These are phyloP conservation scores for Squalus acanthias DNA, from an alignment of 2,797 vertebrate species.

Conservation along the genomic window DNA sequence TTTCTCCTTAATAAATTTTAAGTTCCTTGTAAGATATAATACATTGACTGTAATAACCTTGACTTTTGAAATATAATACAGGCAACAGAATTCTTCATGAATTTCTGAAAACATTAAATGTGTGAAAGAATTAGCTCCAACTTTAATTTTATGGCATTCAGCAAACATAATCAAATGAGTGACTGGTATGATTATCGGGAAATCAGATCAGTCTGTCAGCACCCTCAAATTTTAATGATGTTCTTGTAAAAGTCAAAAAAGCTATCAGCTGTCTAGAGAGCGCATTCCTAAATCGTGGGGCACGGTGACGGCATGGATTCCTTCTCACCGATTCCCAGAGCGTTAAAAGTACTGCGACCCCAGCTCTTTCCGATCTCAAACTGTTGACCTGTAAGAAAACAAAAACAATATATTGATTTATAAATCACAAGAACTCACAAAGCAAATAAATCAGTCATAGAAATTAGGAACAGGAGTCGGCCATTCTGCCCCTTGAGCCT, in stretches of 20 bases:
- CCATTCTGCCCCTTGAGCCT: not conserved
- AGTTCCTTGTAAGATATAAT: not conserved
- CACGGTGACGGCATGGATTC: not conserved
- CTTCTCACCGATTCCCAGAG: not conserved
- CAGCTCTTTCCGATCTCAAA: not conserved
- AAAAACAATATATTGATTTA: not conserved
- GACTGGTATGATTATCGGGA: not conserved
- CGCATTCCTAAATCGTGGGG: not conserved
- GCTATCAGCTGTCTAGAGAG: not conserved
- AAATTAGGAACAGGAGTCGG: not conserved
- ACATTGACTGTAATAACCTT: not conserved
- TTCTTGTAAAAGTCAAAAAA: not conserved
- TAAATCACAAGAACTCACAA: not conserved
- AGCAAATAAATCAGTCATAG: not conserved
- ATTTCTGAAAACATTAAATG: not conserved
- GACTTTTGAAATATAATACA: not conserved
- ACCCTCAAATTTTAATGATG: not conserved
- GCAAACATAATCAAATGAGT: not conserved
- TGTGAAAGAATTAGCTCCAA: not conserved
- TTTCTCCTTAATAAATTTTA: not conserved
- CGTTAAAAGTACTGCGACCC: not conserved
- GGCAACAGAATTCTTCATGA: not conserved
- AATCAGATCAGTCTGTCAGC: not conserved
- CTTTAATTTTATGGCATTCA: not conserved
- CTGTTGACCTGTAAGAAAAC: conserved; percentile 3